Base-by-base conservation (phyloP, 2,888 invertebrate genomes). In the Doris montereyensis region DNA sequence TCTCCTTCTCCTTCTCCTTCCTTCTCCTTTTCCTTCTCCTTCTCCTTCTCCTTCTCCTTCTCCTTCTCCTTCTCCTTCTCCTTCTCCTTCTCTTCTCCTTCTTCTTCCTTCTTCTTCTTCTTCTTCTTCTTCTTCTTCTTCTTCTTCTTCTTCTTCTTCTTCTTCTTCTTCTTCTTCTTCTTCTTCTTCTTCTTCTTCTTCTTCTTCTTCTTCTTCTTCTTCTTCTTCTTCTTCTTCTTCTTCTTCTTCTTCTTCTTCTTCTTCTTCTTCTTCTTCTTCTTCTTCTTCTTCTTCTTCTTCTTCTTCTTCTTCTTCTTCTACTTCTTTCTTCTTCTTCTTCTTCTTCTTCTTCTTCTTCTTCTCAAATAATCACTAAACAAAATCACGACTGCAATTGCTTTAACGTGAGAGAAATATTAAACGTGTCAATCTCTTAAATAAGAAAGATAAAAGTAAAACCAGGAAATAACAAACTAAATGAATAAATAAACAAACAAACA, bases 271-370 rank as follows among this genome's bases (percentile, higher is more conserved):
- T 68, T 67, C 41, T 52, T 67, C 26, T 68, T 41, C 13, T 68
- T 65, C 5, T 68, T 67, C 21, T 57, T 67, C 30, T 57, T 68
- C 28, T 52, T 68, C 30, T 57, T 68, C 30, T 26, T 67, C 26
- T 52, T 67, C 41, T 57, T 68, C 28, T 52, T 67, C 28, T 58
- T 77, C 28, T 28, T 67, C 32, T 58, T 77, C 28, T 34, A 41
- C 57, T 34, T 70, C 30, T 57, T 68, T 70, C 76, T 77, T 41
- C 68, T 68, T 68, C 76, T 77, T 30, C 67, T 68, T 70, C 71
- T 77, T 34, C 60, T 58, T 58, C 71, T 71, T 30, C 71, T 57
- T 70, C 60, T 60, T 35, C 52, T 30, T 41, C 52, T 41, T 41
- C 52, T 17, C 52, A 41, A 41, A 41, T 41, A n/a, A n/a, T n/a